Evolutionary conservation across 1,140 invertebrate species (phyloP), one percentile per base, ranked within the genome.

Genomic region (Euwallacea similis): DNA sequence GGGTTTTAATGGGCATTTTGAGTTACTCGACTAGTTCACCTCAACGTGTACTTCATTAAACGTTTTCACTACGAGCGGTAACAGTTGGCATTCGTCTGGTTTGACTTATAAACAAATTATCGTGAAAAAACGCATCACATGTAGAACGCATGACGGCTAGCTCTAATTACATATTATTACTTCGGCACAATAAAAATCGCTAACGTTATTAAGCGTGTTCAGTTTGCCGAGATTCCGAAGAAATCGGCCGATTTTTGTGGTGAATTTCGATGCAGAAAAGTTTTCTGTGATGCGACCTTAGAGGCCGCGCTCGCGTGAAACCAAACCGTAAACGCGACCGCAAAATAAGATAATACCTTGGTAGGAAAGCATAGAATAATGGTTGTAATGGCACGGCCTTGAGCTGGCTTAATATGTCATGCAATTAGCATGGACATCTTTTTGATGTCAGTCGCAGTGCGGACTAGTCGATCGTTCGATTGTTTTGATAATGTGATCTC

Each of bases 351-450:
- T 53, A 53, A 53, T n/a, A 8, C 50, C 50, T 53, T 15, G 50
- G 15, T 53, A 53, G 11, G 50, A 53, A 15, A 58, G 10, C 55
- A 10, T 41, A 16, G 55, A 58, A 33, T 56, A 13, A 56, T 56
- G 11, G 21, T 61, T 42, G 60, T 63, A 55, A 70, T 54, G 13
- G 41, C n/a, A 16, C 42, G 53, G 54, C 69, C 69, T 70, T 70
- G 69, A 13, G 42, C 7, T 7, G 9, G 60, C 69, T 53, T 64
- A 46, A 70, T 64, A 64, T 68, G 56, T 68, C 60, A 63, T 58
- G 33, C 42, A 70, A 70, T 70, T 70, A 70, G 60, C 69, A 70
- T 70, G 60, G 59, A 11, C 55, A 70, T 70, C 68, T 70, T 70
- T 70, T 70, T 61, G 47, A 70, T 70, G 43, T 21, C 61, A 69